A percentile compares a stretch with the other conserved stretches of the same genome.
phyloP scores from a whole-genome alignment of 2,888 invertebrate genomes.

The Altica lythri region DNA sequence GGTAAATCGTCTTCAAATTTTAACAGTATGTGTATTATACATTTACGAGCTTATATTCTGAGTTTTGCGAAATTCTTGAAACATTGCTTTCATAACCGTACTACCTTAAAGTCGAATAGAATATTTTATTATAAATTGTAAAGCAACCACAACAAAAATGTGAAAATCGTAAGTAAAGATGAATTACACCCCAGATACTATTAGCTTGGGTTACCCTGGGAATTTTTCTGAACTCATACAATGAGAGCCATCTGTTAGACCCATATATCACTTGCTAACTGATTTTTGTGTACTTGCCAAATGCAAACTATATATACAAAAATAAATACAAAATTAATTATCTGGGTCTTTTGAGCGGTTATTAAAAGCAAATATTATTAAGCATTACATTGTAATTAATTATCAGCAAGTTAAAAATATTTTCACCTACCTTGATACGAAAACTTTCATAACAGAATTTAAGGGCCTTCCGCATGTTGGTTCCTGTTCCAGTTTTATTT shows the following conservation, averaged over 20 bases:
- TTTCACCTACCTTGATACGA: constrained; percentile 11
- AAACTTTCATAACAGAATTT: not conserved
- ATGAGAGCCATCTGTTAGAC: constrained; percentile 16
- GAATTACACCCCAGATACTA: not conserved
- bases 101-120: too few relatives aligned
- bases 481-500: too few relatives aligned
- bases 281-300: constrained; percentile 24
- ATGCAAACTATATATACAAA: constrained; percentile 25
- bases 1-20: too few relatives aligned
- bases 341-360: constrained; percentile 16
- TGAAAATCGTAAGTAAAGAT: too few relatives aligned
- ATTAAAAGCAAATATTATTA: constrained; percentile 16
- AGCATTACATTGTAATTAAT: constrained; percentile 3
- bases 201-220: constrained; percentile 19
- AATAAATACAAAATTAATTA: constrained; percentile 19
- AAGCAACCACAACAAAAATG: too few relatives aligned
- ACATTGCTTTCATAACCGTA: too few relatives aligned
- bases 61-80: too few relatives aligned
- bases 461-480: constrained; percentile 21
- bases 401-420: constrained; percentile 2
- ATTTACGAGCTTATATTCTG: too few relatives aligned
- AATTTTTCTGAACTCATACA: constrained; percentile 19
- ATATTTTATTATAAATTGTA: too few relatives aligned
- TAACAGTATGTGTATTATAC: too few relatives aligned
- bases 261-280: not conserved